Conservation (phyloP, 2,888 invertebrate genomes). For the Gisinianus flammeolus region DNA sequence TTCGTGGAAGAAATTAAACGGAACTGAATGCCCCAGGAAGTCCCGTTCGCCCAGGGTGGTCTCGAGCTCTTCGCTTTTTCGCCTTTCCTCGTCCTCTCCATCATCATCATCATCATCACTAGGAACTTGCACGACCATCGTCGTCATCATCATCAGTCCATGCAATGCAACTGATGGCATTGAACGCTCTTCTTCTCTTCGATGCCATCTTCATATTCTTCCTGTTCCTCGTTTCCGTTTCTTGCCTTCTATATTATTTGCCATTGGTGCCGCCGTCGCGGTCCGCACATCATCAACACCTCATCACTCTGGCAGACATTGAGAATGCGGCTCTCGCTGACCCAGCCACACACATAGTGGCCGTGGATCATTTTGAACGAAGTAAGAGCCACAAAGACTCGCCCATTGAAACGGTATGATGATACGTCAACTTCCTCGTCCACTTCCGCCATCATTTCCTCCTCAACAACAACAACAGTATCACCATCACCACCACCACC, state of each 20-base stretch:
- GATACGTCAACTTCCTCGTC: conserved; percentile 29
- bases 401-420: conserved; percentile 57
- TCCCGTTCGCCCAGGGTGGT: conserved; percentile 20
- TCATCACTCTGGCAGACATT: conserved; percentile 54
- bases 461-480: neutral
- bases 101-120: neutral
- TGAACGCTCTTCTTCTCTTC: conserved; percentile 86
- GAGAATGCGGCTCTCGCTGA: conserved; percentile 50
- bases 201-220: conserved; percentile 87
- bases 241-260: conserved; percentile 81
- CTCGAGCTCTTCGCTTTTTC: conserved; percentile 43
- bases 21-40: conserved; percentile 35
- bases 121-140: neutral
- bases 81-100: conserved; percentile 13
- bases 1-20: neutral
- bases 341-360: conserved; percentile 57
- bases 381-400: conserved; percentile 44
- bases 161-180: conserved; percentile 80
- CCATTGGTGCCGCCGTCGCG: conserved; percentile 63
- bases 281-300: conserved; percentile 51
- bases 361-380: conserved; percentile 51
- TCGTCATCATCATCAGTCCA: conserved; percentile 29
- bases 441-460: conserved; percentile 33
- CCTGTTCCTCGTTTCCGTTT: conserved; percentile 81
- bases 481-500: conserved; percentile 3